These are phyloP conservation scores for Parapsyche elsis DNA, from an alignment of 1,140 invertebrate species.

Conservation along the genomic window DNA sequence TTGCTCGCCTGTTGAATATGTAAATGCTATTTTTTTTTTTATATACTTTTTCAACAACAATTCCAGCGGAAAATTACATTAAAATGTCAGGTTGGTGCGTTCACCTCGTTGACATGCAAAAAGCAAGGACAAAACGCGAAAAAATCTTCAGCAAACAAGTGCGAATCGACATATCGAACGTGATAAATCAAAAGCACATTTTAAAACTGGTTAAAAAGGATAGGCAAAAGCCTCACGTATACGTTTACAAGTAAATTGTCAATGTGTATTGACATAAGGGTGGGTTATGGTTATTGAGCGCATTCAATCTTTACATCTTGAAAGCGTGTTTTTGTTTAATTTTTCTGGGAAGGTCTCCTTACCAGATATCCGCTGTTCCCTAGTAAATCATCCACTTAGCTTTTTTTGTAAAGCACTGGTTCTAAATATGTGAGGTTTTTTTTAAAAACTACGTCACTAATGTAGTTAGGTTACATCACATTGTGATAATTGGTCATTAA, in stretches of 20 bases:
- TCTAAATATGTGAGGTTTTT: not conserved
- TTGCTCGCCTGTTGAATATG: not conserved
- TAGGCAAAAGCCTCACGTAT: no score
- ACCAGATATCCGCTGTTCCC: not conserved
- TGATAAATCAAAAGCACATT: not conserved
- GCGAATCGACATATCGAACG: not conserved
- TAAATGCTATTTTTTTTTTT: not conserved
- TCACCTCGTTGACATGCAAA: slow-evolving; percentile 10
- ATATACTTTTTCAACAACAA: not conserved
- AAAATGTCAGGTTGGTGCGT: slow-evolving; percentile 40
- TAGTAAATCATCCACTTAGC: not conserved
- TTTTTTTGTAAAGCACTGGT: not conserved
- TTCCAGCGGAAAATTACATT: slow-evolving; percentile 11
- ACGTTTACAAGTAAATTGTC: no score
- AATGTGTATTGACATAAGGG: not conserved
- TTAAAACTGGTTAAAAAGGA: no score
- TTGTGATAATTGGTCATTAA: no score
- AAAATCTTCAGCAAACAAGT: slow-evolving; percentile 33
- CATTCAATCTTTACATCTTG: not conserved
- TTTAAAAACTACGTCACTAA: no score
- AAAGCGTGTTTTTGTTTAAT: not conserved
- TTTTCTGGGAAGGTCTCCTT: not conserved
- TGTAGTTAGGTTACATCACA: no score
- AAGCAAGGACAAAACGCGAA: slow-evolving; percentile 33
- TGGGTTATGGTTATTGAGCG: not conserved